A percentile compares a stretch with the other conserved stretches of the same genome.
phyloP scores from a whole-genome alignment of 53 echinoderm and acorn worm species.

The Paelopatides confundens region DNA sequence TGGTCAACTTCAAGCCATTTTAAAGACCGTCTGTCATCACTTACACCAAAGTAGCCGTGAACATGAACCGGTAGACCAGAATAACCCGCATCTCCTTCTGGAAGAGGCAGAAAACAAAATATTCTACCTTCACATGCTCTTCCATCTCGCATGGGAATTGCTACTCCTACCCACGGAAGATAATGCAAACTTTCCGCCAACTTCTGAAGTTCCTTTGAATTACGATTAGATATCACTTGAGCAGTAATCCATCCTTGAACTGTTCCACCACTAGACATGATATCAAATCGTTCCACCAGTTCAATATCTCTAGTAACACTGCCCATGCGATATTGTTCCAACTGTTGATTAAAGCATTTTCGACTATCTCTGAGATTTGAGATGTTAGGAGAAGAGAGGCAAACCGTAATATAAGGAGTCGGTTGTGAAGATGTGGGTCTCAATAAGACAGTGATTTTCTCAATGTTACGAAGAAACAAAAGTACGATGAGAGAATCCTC shows the following conservation, averaged over 20 bases:
- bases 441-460: neutral
- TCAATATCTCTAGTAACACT: neutral
- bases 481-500: constrained; percentile 6
- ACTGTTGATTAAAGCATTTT: neutral
- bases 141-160: neutral
- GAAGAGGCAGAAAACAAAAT: constrained; percentile 96
- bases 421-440: neutral
- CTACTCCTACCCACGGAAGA: constrained; percentile 66
- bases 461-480: constrained; percentile 33
- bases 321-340: neutral
- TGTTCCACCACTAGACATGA: neutral
- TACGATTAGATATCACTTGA: neutral
- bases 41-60: constrained; percentile 93
- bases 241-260: constrained; percentile 7
- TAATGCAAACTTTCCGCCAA: constrained; percentile 20
- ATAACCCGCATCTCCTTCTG: constrained; percentile 65
- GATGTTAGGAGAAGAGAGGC: neutral
- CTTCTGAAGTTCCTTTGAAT: neutral
- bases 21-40: constrained; percentile 70
- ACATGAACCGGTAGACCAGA: constrained; percentile 95
- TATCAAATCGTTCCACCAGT: neutral
- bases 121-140: constrained; percentile 57
- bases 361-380: neutral
- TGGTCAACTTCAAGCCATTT: neutral
- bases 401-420: neutral